Percentiles rank a stretch among this genome's conserved stretches.
These are phyloP conservation scores for Linyphia triangularis DNA, from an alignment of 2,888 invertebrate species.

Conservation along the genomic window DNA sequence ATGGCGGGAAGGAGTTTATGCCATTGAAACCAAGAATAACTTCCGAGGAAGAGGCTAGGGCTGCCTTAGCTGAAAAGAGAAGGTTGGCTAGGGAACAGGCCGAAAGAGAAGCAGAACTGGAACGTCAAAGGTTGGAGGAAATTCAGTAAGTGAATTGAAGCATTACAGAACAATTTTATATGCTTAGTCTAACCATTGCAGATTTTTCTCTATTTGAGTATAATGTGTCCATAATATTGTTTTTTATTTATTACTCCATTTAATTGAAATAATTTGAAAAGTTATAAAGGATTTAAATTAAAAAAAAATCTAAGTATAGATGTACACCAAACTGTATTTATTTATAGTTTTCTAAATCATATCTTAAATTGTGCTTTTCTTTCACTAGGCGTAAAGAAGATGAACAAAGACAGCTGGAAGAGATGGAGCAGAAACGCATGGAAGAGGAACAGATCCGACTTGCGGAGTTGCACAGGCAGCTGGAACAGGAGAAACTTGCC, in stretches of 20 bases:
- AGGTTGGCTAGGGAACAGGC: conserved; percentile 93
- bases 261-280: no score
- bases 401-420: conserved; percentile 87
- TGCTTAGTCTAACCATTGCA: background rate
- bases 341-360: no score
- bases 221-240: no score
- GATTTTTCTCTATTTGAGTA: background rate
- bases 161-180: background rate
- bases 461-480: conserved; percentile 86
- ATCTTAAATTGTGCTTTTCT: no score
- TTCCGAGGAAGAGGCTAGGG: conserved; percentile 95
- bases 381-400: conserved; percentile 87
- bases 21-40: conserved; percentile 85
- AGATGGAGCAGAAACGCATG: conserved; percentile 89
- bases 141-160: conserved; percentile 79
- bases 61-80: conserved; percentile 93
- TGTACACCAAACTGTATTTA: no score
- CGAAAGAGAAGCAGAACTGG: conserved; percentile 92
- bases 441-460: conserved; percentile 86
- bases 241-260: no score
- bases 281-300: no score
- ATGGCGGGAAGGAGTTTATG: background rate
- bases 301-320: no score
- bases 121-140: conserved; percentile 83
- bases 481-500: conserved; percentile 91